Conservation (phyloP, 2,797 vertebrate genomes). For the Lepus townsendii region DNA sequence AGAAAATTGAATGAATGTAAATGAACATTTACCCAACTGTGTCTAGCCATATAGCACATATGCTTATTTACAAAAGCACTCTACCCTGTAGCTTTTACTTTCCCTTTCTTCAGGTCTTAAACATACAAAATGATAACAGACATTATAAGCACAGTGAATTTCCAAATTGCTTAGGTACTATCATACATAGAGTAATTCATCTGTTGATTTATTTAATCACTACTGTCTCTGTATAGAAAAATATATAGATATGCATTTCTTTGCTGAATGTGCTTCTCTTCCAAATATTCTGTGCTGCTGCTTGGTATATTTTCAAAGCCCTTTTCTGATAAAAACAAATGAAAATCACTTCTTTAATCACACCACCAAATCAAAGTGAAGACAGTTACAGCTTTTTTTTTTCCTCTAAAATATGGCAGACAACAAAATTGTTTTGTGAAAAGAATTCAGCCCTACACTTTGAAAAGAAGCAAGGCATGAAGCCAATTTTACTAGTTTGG, state of each 20-base stretch:
- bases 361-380: slow-evolving; percentile 31
- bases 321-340: slow-evolving; percentile 57
- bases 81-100: neutral
- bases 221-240: neutral
- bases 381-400: neutral
- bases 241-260: neutral
- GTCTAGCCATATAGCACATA: neutral
- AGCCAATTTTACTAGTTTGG: slow-evolving; percentile 42
- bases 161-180: neutral
- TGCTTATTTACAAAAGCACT: slow-evolving; percentile 56
- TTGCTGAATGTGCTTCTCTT: slow-evolving; percentile 30
- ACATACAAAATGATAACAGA: slow-evolving; percentile 7
- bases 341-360: slow-evolving; percentile 68
- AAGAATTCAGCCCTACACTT: slow-evolving; percentile 1
- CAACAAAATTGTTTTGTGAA: slow-evolving; percentile 22
- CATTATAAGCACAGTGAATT: neutral
- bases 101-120: neutral
- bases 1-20: slow-evolving; percentile 41
- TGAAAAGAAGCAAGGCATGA: neutral
- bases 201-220: slow-evolving; percentile 51
- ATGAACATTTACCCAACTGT: slow-evolving; percentile 55
- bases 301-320: slow-evolving; percentile 44
- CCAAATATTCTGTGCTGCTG: neutral
- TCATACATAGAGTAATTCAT: neutral
- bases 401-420: neutral